Conservation (phyloP, 2,797 vertebrate genomes). For the Orientallactaga sibirica region DNA sequence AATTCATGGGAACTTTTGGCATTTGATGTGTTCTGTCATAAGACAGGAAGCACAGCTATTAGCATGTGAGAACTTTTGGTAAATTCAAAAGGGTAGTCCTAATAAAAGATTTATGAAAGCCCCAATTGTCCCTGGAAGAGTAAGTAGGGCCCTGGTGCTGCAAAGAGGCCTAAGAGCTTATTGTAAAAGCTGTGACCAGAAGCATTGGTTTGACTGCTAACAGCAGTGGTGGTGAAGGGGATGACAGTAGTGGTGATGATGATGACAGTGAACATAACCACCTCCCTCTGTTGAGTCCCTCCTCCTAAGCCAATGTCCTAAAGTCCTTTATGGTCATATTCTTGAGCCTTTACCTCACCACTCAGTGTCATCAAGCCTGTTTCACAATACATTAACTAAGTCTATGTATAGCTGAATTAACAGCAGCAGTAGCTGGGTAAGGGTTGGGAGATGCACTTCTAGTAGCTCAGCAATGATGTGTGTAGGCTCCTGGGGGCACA, state of each 20-base stretch:
- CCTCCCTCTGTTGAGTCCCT: not conserved
- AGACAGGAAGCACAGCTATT: not conserved
- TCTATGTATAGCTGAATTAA: not conserved
- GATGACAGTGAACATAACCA: no score
- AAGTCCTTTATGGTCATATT: not conserved
- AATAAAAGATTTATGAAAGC: not conserved
- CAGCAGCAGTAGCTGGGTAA: not conserved
- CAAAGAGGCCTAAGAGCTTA: not conserved
- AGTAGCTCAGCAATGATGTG: not conserved
- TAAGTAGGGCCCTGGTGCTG: not conserved
- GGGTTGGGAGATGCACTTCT: fast-evolving
- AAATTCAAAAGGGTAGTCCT: not conserved
- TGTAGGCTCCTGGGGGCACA: not conserved
- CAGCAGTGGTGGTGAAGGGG: no score
- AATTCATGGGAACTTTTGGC: not conserved
- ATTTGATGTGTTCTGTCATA: not conserved
- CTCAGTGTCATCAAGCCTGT: not conserved
- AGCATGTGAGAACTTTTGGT: not conserved
- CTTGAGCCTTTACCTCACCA: not conserved
- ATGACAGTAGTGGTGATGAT: not conserved
- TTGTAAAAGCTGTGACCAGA: not conserved
- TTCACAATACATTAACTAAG: not conserved
- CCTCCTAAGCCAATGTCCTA: not conserved
- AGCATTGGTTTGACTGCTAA: not conserved
- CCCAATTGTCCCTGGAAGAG: not conserved